These are phyloP conservation scores for Hydriomena furcata DNA, from an alignment of 2,888 invertebrate species.

Conservation along the genomic window DNA sequence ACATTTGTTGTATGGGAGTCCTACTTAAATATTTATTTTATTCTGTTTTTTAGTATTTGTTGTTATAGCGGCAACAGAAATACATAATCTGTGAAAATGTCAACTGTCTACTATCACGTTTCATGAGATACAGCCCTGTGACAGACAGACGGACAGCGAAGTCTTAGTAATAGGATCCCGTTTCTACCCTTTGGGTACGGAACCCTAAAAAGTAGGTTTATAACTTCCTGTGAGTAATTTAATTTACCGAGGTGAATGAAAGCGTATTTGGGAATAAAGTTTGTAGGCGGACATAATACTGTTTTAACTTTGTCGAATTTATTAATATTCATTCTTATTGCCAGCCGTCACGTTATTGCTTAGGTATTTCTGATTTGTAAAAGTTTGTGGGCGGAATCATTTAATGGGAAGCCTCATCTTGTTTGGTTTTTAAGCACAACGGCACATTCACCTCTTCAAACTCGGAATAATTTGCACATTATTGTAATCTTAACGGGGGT, in stretches of 20 bases:
- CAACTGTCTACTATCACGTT: too few species aligned
- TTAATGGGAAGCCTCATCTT: slow-evolving; percentile 50
- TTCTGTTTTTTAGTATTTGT: too few species aligned
- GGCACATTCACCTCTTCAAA: slow-evolving; percentile 40
- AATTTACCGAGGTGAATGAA: slow-evolving; percentile 11
- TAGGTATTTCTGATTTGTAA: slow-evolving; percentile 10
- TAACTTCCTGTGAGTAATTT: slow-evolving; percentile 2
- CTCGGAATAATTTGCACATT: slow-evolving; percentile 34
- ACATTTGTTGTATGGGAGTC: too few species aligned
- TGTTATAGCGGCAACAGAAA: too few species aligned
- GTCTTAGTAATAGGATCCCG: too few species aligned
- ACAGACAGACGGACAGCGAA: too few species aligned
- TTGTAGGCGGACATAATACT: slow-evolving; percentile 21
- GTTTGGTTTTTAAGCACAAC: slow-evolving; percentile 47
- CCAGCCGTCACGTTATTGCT: slow-evolving; percentile 3
- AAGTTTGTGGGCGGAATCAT: slow-evolving; percentile 49
- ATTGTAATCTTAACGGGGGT: slow-evolving; percentile 16
- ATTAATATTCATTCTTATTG: slow-evolving; percentile 13
- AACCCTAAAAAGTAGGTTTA: slow-evolving; percentile 13
- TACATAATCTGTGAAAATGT: too few species aligned
- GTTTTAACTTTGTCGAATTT: slow-evolving; percentile 17
- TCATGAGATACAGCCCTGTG: too few species aligned
- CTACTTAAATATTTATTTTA: too few species aligned
- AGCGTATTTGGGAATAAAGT: slow-evolving; percentile 2
- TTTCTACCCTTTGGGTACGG: too few species aligned